A percentile compares a stretch with the other conserved stretches of the same genome.
Conservation (phyloP, 2,888 invertebrate species). For the Aradus depressus region DNA sequence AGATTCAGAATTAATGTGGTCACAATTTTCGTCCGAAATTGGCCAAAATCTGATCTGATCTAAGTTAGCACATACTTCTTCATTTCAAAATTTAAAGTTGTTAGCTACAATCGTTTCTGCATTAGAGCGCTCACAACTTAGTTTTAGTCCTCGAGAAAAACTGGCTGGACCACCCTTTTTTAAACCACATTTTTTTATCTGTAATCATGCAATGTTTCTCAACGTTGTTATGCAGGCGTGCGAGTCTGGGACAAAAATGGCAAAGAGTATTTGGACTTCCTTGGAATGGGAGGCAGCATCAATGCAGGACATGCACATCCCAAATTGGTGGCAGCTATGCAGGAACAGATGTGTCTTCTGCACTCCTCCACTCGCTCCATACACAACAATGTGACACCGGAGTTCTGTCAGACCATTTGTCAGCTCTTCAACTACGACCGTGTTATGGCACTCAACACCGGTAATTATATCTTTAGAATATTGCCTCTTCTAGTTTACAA, state of each 20-base stretch:
- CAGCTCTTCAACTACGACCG: conserved; percentile 78
- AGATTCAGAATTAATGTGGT: too few species aligned
- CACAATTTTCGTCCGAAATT: too few species aligned
- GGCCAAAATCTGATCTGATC: too few species aligned
- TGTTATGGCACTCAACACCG: conserved; percentile 85
- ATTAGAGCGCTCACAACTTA: too few species aligned
- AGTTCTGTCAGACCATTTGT: conserved; percentile 77
- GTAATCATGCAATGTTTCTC: not conserved
- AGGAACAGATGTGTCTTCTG: conserved; percentile 38
- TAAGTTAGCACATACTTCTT: too few species aligned
- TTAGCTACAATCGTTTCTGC: too few species aligned
- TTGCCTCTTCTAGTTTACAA: too few species aligned
- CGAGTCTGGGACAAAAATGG: conserved; percentile 93
- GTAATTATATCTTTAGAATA: conserved; percentile 23
- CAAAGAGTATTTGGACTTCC: conserved; percentile 80
- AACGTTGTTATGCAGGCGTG: too few species aligned
- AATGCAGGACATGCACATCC: conserved; percentile 95
- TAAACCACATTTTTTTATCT: conserved; percentile 19
- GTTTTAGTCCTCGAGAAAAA: not conserved
- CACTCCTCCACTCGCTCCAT: conserved; percentile 66
- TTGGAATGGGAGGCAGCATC: conserved; percentile 89
- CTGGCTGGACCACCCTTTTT: not conserved
- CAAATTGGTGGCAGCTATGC: conserved; percentile 61
- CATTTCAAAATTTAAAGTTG: too few species aligned
- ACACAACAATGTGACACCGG: conserved; percentile 75